A percentile compares a stretch with the other conserved stretches of the same genome.
Evolutionary conservation across 2,797 vertebrate species (phyloP).

Genomic region (Lepilemur ruficaudatus): DNA sequence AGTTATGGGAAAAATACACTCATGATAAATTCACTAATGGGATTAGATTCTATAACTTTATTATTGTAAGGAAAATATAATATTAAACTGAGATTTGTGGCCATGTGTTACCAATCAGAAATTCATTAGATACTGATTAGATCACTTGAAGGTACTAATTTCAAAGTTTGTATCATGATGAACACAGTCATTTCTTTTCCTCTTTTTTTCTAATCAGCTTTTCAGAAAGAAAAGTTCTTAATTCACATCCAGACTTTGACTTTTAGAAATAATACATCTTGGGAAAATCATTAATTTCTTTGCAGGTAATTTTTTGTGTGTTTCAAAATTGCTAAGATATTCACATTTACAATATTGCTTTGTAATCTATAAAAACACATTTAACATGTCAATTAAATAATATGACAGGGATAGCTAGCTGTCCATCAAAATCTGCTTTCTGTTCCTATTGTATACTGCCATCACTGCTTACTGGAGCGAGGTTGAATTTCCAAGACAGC

Average conservation of each 20-base stretch:
- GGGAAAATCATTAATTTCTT: background rate
- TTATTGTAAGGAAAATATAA: background rate
- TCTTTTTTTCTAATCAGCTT: background rate
- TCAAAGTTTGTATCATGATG: background rate
- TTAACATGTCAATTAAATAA: background rate
- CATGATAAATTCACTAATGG: background rate
- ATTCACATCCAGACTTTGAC: background rate
- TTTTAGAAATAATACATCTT: background rate
- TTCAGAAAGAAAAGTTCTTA: background rate
- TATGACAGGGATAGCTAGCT: background rate
- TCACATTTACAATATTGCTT: background rate
- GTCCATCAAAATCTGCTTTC: background rate
- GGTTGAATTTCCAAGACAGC: background rate
- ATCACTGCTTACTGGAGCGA: background rate
- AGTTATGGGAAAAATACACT: background rate
- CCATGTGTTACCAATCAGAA: background rate
- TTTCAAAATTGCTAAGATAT: background rate
- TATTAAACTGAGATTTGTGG: constrained; percentile 27
- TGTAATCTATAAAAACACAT: background rate
- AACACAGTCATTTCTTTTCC: background rate
- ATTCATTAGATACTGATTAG: background rate
- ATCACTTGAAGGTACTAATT: background rate
- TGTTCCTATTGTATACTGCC: background rate
- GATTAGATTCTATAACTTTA: constrained; percentile 1
- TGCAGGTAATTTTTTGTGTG: background rate